These are phyloP conservation scores for Geopemphigus sp. DNA, from an alignment of 1,140 invertebrate genomes.

Conservation along the genomic window DNA sequence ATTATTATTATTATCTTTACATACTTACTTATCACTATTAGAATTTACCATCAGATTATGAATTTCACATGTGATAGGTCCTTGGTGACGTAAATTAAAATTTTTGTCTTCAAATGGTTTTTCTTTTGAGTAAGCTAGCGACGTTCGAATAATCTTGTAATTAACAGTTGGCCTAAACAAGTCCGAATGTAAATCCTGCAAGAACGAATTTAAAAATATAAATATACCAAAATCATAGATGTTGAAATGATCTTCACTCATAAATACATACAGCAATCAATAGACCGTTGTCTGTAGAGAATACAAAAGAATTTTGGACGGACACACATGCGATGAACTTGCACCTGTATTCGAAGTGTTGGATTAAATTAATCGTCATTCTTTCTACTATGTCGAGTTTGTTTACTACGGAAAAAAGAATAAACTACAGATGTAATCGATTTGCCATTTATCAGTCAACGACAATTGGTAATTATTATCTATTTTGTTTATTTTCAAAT, in stretches of 20 bases:
- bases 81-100: constrained; percentile 12
- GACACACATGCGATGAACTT: constrained; percentile 4
- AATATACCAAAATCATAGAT: not conserved
- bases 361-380: constrained; percentile 15
- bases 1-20: not conserved
- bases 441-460: no score
- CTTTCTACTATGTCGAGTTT: not conserved
- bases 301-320: not conserved
- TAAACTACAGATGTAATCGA: no score
- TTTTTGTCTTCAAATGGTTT: constrained; percentile 45
- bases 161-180: constrained; percentile 4
- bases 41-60: not conserved
- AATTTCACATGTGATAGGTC: not conserved
- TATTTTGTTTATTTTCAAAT: no score
- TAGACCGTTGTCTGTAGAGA: constrained; percentile 1
- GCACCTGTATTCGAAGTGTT: constrained; percentile 14
- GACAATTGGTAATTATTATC: no score
- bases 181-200: constrained; percentile 30
- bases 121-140: not conserved
- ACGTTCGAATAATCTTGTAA: not conserved
- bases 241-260: not conserved
- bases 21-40: not conserved
- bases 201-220: not conserved
- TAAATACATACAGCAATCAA: constrained; percentile 6
- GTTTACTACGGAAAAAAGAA: no score